Base-by-base conservation (phyloP, 2,113 vertebrate genomes). In the Psophia crepitans region DNA sequence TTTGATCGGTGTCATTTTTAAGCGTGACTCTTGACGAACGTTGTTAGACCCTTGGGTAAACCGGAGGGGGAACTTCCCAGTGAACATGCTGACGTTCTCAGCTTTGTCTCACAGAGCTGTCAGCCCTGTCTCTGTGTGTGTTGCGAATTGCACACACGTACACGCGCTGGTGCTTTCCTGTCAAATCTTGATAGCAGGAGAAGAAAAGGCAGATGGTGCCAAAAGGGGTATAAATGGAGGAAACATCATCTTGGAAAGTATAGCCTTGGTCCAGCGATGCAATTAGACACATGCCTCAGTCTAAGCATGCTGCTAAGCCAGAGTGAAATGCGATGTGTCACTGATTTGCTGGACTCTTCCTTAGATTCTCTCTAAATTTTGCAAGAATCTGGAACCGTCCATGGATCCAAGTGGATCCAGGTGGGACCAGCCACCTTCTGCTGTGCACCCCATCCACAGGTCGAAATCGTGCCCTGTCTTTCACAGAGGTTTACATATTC, bases 21-120 rank as follows among this genome's bases (percentile, higher is more conserved):
- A 26, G 58, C 4, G n/a, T 5, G 48, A 21, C 84, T 68, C 58
- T 83, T 33, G 35, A 63, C 1, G 21, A 66, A 84, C 85, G 87
- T 63, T 5, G 17, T 56, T 35, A 53, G 71, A 69, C 70, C 82
- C 68, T 81, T 7, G 86, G 54, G 26, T 58, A 41, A 57, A 48
- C 3, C 3, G 8, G 63, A 48, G 83, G 66, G 63, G 56, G 37
- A 75, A 56, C 58, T 90, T 88, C 79, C 86, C 71, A 9, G 86
- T 5, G 79, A 73, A 74, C 4, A 7, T 9, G 84, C 63, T 66
- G 88, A 61, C 68, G 0, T 84, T 92, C 91, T 89, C 94, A 96
- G 94, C 94, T 90, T 93, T 57, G 96, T 95, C 95, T 97, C 7
- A 5, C 95, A 46, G 71, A 83, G 70, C 86, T 77, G 94, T 69